Conservation (phyloP, 2,888 invertebrate species). For the Autographa pulchrina region DNA sequence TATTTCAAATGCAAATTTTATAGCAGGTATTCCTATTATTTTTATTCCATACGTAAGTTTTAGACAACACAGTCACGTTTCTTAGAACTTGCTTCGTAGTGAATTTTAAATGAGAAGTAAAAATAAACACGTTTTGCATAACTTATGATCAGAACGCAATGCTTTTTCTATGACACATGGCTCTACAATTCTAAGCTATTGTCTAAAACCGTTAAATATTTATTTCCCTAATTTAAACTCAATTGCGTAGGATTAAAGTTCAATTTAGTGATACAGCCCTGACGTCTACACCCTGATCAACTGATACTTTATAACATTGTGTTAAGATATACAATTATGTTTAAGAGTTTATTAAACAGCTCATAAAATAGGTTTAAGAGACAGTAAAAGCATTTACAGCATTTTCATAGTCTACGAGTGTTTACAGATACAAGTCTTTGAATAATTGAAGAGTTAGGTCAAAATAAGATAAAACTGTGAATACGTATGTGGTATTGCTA, state of each 20-base stretch:
- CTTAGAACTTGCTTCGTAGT: neutral
- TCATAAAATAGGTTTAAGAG: slow-evolving; percentile 26
- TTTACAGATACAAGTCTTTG: too few relatives aligned
- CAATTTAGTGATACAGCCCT: slow-evolving; percentile 13
- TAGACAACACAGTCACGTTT: neutral
- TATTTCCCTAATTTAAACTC: slow-evolving; percentile 12
- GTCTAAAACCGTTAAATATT: slow-evolving; percentile 5
- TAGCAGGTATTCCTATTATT: slow-evolving; percentile 3
- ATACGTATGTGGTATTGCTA: too few relatives aligned
- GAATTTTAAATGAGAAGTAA: slow-evolving; percentile 8
- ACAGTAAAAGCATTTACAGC: slow-evolving; percentile 11
- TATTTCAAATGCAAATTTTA: too few relatives aligned
- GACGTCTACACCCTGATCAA: slow-evolving; percentile 3
- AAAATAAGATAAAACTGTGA: too few relatives aligned
- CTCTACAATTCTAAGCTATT: slow-evolving; percentile 25
- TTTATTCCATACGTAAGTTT: neutral
- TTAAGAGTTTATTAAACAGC: slow-evolving; percentile 16
- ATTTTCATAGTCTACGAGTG: slow-evolving; percentile 16
- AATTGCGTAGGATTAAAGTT: slow-evolving; percentile 9
- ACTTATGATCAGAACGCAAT: neutral
- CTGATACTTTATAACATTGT: slow-evolving; percentile 18
- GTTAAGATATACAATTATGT: slow-evolving; percentile 15
- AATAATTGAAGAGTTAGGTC: too few relatives aligned
- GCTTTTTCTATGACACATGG: slow-evolving; percentile 31
- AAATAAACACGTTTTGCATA: slow-evolving; percentile 38